phyloP scores from a whole-genome alignment of 1,140 invertebrate genomes.

The Drosophila punjabiensis region DNA sequence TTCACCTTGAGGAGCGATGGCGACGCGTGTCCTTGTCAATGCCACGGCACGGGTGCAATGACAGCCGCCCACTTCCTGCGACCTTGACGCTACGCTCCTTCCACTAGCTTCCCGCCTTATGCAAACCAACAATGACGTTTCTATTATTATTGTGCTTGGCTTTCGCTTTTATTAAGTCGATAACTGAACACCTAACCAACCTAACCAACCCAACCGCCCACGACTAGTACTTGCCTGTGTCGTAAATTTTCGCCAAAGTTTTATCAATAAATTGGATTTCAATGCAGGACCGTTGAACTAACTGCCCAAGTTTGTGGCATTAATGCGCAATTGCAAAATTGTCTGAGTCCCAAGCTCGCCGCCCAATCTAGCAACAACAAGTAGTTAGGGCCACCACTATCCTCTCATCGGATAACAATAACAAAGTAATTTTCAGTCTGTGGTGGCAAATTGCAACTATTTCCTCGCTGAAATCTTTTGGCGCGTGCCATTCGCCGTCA shows the following conservation, averaged over 20 bases:
- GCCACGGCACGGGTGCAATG: slow-evolving; percentile 54
- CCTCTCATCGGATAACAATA: slow-evolving; percentile 32
- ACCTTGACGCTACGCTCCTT: slow-evolving; percentile 63
- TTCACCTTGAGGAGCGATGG: slow-evolving; percentile 22
- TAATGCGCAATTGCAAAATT: slow-evolving; percentile 78
- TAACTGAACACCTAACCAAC: slow-evolving; percentile 46
- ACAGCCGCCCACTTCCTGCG: slow-evolving; percentile 59
- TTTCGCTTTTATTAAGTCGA: slow-evolving; percentile 78
- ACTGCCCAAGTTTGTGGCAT: slow-evolving; percentile 55
- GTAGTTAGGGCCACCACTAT: slow-evolving; percentile 13
- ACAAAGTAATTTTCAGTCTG: slow-evolving; percentile 52
- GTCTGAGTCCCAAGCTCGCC: slow-evolving; percentile 37
- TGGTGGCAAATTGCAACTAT: slow-evolving; percentile 22
- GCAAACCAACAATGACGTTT: slow-evolving; percentile 65
- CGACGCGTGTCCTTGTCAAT: slow-evolving; percentile 63
- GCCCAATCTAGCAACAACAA: slow-evolving; percentile 28
- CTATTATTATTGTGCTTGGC: slow-evolving; percentile 39
- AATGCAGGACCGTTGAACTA: slow-evolving; percentile 57
- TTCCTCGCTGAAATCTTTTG: slow-evolving; percentile 35
- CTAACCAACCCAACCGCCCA: slow-evolving; percentile 9
- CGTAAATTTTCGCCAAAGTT: slow-evolving; percentile 71
- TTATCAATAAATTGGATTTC: slow-evolving; percentile 77
- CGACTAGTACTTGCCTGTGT: slow-evolving; percentile 31
- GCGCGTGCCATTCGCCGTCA: slow-evolving; percentile 63
- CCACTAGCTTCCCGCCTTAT: slow-evolving; percentile 28